Evolutionary conservation across 2,888 invertebrate genomes (phyloP).

Genomic region (Prenolepis imparis): DNA sequence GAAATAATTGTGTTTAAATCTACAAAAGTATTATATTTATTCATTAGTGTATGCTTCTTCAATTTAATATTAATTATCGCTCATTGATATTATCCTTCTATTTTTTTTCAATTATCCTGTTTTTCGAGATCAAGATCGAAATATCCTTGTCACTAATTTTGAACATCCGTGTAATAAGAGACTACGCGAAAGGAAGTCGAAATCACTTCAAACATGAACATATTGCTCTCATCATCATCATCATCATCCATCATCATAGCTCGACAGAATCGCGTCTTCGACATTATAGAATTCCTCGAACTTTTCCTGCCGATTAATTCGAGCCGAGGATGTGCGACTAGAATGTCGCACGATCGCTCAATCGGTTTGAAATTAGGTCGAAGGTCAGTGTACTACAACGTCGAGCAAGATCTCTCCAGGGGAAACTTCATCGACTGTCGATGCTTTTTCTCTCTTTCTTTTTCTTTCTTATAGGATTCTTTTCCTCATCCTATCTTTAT

Average conservation of each 20-base stretch:
- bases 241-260: background rate
- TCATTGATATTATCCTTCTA: too few species aligned
- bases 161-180: background rate
- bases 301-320: constrained; percentile 66
- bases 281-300: constrained; percentile 11
- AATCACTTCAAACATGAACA: background rate
- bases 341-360: constrained; percentile 66
- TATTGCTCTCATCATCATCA: background rate
- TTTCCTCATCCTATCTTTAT: constrained; percentile 50
- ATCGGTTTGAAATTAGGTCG: constrained; percentile 74
- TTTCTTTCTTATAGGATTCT: constrained; percentile 35
- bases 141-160: background rate
- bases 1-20: too few species aligned
- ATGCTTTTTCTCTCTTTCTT: constrained; percentile 31
- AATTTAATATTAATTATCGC: too few species aligned
- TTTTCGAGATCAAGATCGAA: background rate
- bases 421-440: constrained; percentile 30
- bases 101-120: background rate
- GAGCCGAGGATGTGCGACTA: constrained; percentile 58
- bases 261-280: background rate
- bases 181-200: background rate
- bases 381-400: constrained; percentile 72
- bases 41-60: too few species aligned
- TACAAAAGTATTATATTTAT: too few species aligned
- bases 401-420: constrained; percentile 56